Base-by-base conservation (phyloP, 2,888 invertebrate species). In the Catocala fraxini region DNA sequence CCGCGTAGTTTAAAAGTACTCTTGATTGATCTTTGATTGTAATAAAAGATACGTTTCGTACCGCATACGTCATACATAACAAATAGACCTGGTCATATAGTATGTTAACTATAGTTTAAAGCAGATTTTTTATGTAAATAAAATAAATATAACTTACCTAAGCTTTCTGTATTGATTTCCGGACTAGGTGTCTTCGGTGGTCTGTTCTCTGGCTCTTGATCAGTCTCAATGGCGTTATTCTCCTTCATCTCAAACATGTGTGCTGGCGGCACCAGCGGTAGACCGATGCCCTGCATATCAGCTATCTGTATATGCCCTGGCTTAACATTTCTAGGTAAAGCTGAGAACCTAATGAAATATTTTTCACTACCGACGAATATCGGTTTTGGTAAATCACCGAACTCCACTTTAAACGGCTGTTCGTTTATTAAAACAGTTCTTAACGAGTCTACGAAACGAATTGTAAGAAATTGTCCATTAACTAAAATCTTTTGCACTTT, bases 311-410 rank as follows among this genome's bases (percentile, higher is more conserved):
- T 95, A 66, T 95, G 95, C 0, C 98, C 98, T 0, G 97, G 96
- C 68, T 95, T 95, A 5, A 97, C 94, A 43, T 96, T 96, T 57
- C 96, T 95, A 0, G 98, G 98, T 64, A 98, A 86, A 0, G 96
- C 96, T 0, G 97, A 97, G 86, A 98, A 97, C 43, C 98, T 93
- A 34, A 98, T 95, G 82, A 97, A 98, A 84, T 97, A 97, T 79
- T 97, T 97, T 71, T 96, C 96, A 35, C 95, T 96, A n/a, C 96
- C 95, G 1, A 98, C 92, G 58, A 95, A 94, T 61, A 98, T 96
- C 4, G 97, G 97, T 82, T 97, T 97, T 0, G 98, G 98, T 59
- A 98, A 89, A 41, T 97, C 98, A 25, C 98, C 98, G 84, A 97
- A 98, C 80, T 97, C 97, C 1, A 97, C 96, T 82, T 96, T 95